Percentiles rank a stretch among this genome's conserved stretches.
Evolutionary conservation across 2,888 invertebrate species (phyloP).

Genomic region (Caradrina clavipalpis): DNA sequence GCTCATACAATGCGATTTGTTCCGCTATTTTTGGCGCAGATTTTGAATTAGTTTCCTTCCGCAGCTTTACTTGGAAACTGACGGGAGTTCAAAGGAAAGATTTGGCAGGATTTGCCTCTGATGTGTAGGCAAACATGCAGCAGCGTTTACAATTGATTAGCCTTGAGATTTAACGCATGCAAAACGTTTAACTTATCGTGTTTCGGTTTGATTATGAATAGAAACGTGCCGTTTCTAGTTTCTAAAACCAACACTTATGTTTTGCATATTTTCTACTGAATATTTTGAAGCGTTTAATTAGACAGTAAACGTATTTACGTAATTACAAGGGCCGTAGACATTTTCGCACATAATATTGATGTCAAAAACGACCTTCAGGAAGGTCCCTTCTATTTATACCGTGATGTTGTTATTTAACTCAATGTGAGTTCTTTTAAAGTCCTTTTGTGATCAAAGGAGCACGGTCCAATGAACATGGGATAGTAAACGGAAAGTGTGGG

Average conservation of each 20-base stretch:
- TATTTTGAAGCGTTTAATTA: constrained; percentile 5
- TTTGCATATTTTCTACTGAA: neutral
- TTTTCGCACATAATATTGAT: constrained; percentile 16
- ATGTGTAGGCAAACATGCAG: constrained; percentile 8
- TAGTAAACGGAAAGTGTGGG: constrained; percentile 68
- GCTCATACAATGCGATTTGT: constrained; percentile 56
- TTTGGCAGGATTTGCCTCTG: constrained; percentile 14
- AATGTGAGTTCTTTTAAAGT: constrained; percentile 63
- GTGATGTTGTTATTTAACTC: constrained; percentile 50
- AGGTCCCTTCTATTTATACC: constrained; percentile 32
- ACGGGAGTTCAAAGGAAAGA: constrained; percentile 20
- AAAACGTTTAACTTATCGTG: constrained; percentile 49
- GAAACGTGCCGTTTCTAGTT: constrained; percentile 36
- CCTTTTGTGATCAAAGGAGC: constrained; percentile 56
- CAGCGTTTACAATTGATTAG: constrained; percentile 29
- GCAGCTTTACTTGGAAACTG: constrained; percentile 21
- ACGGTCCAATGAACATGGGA: constrained; percentile 65
- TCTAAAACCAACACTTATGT: neutral
- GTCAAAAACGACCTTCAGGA: constrained; percentile 38
- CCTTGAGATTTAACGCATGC: constrained; percentile 44
- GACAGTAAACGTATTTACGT: neutral
- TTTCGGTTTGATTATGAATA: constrained; percentile 15
- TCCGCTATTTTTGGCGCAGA: constrained; percentile 57
- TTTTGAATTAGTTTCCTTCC: constrained; percentile 55
- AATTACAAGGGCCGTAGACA: constrained; percentile 2